Conservation (phyloP, 2,797 vertebrate genomes). For the Meriones psammophilus region DNA sequence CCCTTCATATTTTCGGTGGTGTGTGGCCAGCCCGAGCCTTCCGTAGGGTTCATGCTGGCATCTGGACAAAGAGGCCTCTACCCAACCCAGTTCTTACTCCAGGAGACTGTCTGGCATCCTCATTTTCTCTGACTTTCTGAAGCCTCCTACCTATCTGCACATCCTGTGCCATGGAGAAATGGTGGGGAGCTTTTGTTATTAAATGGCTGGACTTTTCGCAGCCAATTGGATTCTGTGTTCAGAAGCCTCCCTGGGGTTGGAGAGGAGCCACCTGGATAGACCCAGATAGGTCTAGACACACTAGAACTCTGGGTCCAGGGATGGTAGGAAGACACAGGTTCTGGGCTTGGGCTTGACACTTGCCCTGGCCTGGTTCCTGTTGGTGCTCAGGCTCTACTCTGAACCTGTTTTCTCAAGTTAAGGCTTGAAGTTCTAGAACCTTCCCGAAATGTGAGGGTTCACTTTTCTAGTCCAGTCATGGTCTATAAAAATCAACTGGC, state of each 20-base stretch:
- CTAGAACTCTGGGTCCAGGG: not conserved
- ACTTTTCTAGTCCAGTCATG: not conserved
- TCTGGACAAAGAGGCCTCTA: not conserved
- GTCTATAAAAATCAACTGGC: not conserved
- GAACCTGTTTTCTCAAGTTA: not conserved
- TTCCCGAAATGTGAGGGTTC: not conserved
- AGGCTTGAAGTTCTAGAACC: not conserved
- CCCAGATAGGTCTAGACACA: not conserved
- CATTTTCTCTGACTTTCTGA: constrained; percentile 16
- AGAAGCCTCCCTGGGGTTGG: not conserved
- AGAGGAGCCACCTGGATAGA: not conserved
- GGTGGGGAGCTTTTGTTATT: constrained; percentile 47
- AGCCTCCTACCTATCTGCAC: not conserved
- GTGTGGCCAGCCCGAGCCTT: not conserved
- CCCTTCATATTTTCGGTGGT: not conserved
- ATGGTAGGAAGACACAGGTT: not conserved
- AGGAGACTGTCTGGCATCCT: not conserved
- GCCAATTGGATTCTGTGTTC: constrained; percentile 44
- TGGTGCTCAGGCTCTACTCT: not conserved
- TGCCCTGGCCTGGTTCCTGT: not conserved
- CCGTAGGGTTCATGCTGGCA: not conserved
- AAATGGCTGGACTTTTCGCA: constrained; percentile 70
- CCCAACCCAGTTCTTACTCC: not conserved
- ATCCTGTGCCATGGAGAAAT: not conserved
- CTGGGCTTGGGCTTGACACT: not conserved